Conservation (phyloP, 92 coral and sea anemone species). For the Montipora capitata region DNA sequence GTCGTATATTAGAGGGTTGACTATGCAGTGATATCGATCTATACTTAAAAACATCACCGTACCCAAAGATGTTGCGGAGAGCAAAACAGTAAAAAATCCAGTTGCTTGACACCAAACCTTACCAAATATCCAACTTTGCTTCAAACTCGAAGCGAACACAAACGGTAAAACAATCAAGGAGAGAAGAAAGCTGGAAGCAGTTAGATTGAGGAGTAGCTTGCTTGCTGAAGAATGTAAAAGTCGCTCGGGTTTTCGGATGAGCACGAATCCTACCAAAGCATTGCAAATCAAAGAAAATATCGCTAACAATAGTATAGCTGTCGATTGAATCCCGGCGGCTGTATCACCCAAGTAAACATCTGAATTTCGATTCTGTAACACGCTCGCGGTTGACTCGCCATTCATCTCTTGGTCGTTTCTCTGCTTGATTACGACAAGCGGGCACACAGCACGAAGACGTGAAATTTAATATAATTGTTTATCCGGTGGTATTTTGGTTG, state of each 20-base stretch:
- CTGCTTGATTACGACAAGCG: not conserved
- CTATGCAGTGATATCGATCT: slow-evolving; percentile 96
- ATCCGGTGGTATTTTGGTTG: slow-evolving; percentile 11
- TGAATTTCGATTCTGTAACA: not conserved
- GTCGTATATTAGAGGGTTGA: slow-evolving; percentile 90
- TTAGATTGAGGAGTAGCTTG: slow-evolving; percentile 91
- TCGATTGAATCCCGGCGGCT: slow-evolving; percentile 69
- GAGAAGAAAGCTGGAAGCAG: slow-evolving; percentile 80
- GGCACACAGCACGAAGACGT: slow-evolving; percentile 28
- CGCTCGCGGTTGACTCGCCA: slow-evolving; percentile 1
- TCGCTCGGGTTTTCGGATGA: slow-evolving; percentile 80
- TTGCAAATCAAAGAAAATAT: slow-evolving; percentile 85
- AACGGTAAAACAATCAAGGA: slow-evolving; percentile 88
- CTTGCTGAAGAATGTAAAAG: slow-evolving; percentile 80
- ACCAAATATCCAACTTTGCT: slow-evolving; percentile 89
- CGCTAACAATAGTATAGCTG: slow-evolving; percentile 77
- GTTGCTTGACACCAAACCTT: slow-evolving; percentile 85
- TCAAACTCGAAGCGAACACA: slow-evolving; percentile 79
- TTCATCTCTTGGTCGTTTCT: slow-evolving; percentile 10
- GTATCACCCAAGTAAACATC: slow-evolving; percentile 13
- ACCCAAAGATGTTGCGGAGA: slow-evolving; percentile 81
- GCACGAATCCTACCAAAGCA: slow-evolving; percentile 84
- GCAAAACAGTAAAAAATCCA: slow-evolving; percentile 86
- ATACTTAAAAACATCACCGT: slow-evolving; percentile 91
- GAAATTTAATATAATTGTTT: slow-evolving; percentile 50